Evolutionary conservation across 2,113 vertebrate species (phyloP).

Genomic region (Brevimyrus niger): DNA sequence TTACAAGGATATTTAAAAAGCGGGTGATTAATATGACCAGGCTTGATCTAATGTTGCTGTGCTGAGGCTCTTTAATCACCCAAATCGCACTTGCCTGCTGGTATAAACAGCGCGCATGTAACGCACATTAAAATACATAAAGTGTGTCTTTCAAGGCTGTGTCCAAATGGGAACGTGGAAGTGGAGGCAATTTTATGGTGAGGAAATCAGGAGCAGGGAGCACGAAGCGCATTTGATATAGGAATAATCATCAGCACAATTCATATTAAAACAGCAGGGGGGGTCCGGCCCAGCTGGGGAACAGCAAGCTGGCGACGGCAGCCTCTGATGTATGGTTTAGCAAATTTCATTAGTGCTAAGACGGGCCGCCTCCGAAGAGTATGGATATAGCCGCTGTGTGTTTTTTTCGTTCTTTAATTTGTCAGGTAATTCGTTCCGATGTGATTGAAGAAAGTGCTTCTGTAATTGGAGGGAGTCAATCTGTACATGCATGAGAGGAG

Average conservation of each 20-base stretch:
- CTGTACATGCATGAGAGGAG: conserved; percentile 27
- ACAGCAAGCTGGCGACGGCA: conserved; percentile 38
- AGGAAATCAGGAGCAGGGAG: conserved; percentile 15
- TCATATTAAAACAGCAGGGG: conserved; percentile 47
- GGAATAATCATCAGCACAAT: conserved; percentile 49
- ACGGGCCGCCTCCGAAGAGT: conserved; percentile 43
- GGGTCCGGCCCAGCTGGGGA: conserved; percentile 33
- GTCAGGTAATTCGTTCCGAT: conserved; percentile 58
- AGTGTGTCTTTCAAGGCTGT: conserved; percentile 18
- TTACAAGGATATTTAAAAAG: conserved; percentile 35
- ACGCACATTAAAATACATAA: conserved; percentile 24
- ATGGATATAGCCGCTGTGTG: conserved; percentile 43
- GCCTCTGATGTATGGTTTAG: conserved; percentile 50
- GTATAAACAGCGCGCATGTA: conserved; percentile 4
- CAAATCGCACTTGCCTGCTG: conserved; percentile 29
- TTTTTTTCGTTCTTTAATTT: conserved; percentile 56
- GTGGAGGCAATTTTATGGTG: conserved; percentile 34
- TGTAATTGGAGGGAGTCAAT: conserved; percentile 60
- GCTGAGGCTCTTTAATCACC: conserved; percentile 38
- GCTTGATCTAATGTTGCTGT: conserved; percentile 34
- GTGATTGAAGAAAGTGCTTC: conserved; percentile 57
- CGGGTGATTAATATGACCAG: conserved; percentile 31
- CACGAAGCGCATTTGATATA: conserved; percentile 37
- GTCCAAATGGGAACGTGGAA: conserved; percentile 22
- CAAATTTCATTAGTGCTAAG: conserved; percentile 59